Evolutionary conservation across 1,140 invertebrate genomes (phyloP), one percentile per base, ranked within the genome.

Genomic region (Bombus sylvicola): DNA sequence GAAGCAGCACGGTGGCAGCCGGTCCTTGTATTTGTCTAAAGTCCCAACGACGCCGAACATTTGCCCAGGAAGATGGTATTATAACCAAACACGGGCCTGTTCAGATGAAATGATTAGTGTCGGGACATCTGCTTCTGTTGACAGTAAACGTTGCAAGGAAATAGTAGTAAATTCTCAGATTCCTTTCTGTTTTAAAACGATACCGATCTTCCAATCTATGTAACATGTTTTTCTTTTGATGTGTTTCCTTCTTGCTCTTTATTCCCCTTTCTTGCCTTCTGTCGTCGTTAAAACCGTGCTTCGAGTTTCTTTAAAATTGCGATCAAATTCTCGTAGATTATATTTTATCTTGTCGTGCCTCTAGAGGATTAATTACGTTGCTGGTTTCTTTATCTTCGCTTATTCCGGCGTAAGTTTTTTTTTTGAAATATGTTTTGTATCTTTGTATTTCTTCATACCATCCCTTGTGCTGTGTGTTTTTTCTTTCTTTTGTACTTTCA

Each of bases 11-110:
- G 89, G 83, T 80, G 78, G 84, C 92, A 93, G 91, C 90, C 90
- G 92, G 87, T 84, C 59, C 73, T 88, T 88, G 85, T 92, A 92
- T 94, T 94, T 93, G 88, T 92, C 93, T 92, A 91, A 84, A 93
- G 87, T 68, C 85, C 69, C 88, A 66, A 34, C 83, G 91, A 93
- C 88, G 89, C 78, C 87, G 82, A 89, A 92, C 93, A 93, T 93
- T 93, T 91, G 92, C 89, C 87, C 86, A 59, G 81, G 82, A 89
- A 92, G 88, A 87, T 88, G 85, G 87, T 88, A 89, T 91, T 92
- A 89, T 89, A 88, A 87, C 86, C 75, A 88, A 92, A 90, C 89
- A 87, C 41, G 81, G 81, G 34, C 18, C 13, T 47, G 84, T 81
- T 83, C 62, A 37, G 77, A 87, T 75, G 86, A 86, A 87, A 81